Evolutionary conservation across 1,140 invertebrate species (phyloP), one percentile per base, ranked within the genome.

Genomic region (Campodea augens): DNA sequence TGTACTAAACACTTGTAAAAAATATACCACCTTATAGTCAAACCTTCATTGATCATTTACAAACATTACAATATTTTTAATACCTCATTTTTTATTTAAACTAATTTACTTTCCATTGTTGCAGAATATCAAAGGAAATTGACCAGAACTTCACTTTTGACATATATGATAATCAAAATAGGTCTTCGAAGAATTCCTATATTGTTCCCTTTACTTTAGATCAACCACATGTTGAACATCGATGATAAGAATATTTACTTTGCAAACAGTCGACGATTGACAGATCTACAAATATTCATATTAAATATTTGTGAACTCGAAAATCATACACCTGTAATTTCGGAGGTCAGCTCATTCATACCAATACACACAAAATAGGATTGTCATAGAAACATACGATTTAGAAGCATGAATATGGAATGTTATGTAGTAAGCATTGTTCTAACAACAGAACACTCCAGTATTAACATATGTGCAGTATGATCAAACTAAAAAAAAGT

Each of bases 401-500:
- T 32, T 15, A 7, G 27, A 15, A 10, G 27, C 27, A 32, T 7
- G 7, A 32, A 32, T 7, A 15, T 10, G 15, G 15, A 10, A 15
- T 32, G 27, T 15, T 10, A 15, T 15, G 27, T 15, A 10, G 7
- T 15, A 15, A 15, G 15, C 7, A 32, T 15, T 10, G 27, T 32
- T 10, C 7, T 32, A 15, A 32, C 27, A 32, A 15, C 15, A 15
- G 7, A 7, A 15, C 27, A 7, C 7, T 7, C 7, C 27, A 32
- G 7, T 10, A 15, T 32, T 7, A 7, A 32, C 27, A 7, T 32
- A 15, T 7, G 15, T 32, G 38, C 25, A 25, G 27, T 46, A 41
- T 7, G 45, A 22, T 27, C 12, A 32, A 22, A 47, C 49, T 12
- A n/a, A n/a, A 22, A 22, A 20, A 50, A 50, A 29, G 42, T 47